Percentiles rank a stretch among this genome's conserved stretches.
phyloP scores from a whole-genome alignment of 1,140 invertebrate species.

The Zaprionus vittiger region DNA sequence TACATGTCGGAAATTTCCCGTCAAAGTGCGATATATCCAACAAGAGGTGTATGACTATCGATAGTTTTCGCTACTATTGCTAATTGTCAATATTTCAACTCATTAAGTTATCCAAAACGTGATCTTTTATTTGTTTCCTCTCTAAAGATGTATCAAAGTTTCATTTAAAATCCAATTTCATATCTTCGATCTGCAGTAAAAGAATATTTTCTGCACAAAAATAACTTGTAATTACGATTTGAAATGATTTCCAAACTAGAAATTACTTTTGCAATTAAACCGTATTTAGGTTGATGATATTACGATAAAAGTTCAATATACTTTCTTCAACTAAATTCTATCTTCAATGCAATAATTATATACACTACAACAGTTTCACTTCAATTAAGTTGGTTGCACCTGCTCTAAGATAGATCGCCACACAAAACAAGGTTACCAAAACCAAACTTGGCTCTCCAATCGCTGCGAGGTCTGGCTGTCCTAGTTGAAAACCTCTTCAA shows the following conservation, averaged over 20 bases:
- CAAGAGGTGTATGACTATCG: not conserved
- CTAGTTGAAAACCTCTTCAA: constrained; percentile 1
- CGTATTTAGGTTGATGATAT: constrained; percentile 6
- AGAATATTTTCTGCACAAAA: not conserved
- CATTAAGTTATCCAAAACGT: no score
- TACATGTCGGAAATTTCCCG: constrained; percentile 14
- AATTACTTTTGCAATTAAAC: not conserved
- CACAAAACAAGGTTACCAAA: constrained; percentile 6
- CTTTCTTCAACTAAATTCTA: not conserved
- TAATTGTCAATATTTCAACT: no score
- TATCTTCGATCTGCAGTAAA: not conserved
- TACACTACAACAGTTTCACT: not conserved
- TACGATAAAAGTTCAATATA: not conserved
- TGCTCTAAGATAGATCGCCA: not conserved
- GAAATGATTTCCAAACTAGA: not conserved
- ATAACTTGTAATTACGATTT: not conserved
- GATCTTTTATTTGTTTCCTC: no score
- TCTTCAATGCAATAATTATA: not conserved
- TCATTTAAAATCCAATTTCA: not conserved
- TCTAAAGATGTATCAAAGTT: not conserved
- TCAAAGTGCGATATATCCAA: not conserved
- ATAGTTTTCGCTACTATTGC: not conserved
- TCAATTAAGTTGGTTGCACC: not conserved
- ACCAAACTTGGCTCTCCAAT: not conserved
- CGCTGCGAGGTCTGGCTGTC: constrained; percentile 11